Base-by-base conservation (phyloP, 2,888 invertebrate species). In the Caenorhabditis afra region DNA sequence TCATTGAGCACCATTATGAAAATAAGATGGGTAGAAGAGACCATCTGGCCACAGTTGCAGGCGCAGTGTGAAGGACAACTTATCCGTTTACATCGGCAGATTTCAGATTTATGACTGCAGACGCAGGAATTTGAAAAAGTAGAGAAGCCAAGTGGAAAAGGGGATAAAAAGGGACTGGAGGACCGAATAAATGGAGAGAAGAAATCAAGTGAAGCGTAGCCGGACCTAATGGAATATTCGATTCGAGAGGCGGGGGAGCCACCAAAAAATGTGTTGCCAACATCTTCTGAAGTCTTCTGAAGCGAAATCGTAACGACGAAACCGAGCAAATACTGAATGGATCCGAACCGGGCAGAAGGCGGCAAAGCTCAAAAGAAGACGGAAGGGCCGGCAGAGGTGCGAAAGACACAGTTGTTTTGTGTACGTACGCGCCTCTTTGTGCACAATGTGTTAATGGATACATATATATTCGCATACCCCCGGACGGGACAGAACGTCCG, bases 391-490 rank as follows among this genome's bases (percentile, higher is more conserved):
- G 29, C 29, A 29, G 41, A 53, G 65, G 65, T 53, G 65, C 11
- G 66, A 29, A 55, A 55, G 20, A 39, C 55, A 49, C 66, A 67
- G 66, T 67, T 67, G 66, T 67, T 57, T 67, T 67, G 66, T 58
- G 58, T 67, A 44, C 44, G 29, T 55, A 53, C 23, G 39, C 52
- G 37, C 39, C 11, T 39, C 16, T 70, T 41, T 41, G 44, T 45
- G 70, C 71, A 71, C 71, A 71, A 71, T 71, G 71, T 64, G 71
- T 64, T 71, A 71, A 71, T 71, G 71, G 71, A 71, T 71, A 71
- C 71, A 64, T 64, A 64, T 64, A 29, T 49, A 49, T 16, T 23
- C 47, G 41, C 41, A 41, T 37, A 37, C 11, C 37, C 41, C 29
- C 29, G 29, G 29, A 29, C n/a, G n/a, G n/a, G 7, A 52, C 52